phyloP scores from a whole-genome alignment of 2,888 invertebrate species.

The Achlya flavicornis region DNA sequence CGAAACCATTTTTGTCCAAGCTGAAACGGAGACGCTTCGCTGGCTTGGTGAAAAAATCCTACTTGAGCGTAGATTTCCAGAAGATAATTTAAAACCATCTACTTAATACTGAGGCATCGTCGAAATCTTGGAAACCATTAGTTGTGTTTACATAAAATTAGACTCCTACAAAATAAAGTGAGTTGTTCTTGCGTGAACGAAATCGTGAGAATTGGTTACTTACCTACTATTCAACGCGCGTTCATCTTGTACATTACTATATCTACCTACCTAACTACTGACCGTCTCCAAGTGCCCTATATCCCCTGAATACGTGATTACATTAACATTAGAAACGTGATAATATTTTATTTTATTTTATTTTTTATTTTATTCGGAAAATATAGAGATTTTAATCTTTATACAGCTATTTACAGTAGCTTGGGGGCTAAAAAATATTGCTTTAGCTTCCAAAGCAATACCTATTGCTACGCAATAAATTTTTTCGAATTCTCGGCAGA shows the following conservation, averaged over 20 bases:
- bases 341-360: too few species aligned
- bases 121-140: not conserved
- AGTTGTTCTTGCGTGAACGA: conserved; percentile 8
- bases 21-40: too few species aligned
- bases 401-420: not conserved
- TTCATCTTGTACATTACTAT: conserved; percentile 6
- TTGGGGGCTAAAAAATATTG: too few species aligned
- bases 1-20: too few species aligned
- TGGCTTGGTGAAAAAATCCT: too few species aligned
- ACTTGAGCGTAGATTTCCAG: too few species aligned
- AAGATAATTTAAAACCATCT: too few species aligned
- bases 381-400: not conserved
- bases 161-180: not conserved
- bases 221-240: conserved; percentile 21
- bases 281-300: conserved; percentile 15
- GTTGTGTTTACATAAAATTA: not conserved
- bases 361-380: too few species aligned
- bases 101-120: too few species aligned
- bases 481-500: too few species aligned
- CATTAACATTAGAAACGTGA: not conserved
- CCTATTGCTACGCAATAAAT: too few species aligned
- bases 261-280: not conserved
- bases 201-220: conserved; percentile 14
- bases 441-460: too few species aligned
- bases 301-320: conserved; percentile 20